These are phyloP conservation scores for Micromesistius poutassou DNA, from an alignment of 2,797 vertebrate genomes.

Conservation along the genomic window DNA sequence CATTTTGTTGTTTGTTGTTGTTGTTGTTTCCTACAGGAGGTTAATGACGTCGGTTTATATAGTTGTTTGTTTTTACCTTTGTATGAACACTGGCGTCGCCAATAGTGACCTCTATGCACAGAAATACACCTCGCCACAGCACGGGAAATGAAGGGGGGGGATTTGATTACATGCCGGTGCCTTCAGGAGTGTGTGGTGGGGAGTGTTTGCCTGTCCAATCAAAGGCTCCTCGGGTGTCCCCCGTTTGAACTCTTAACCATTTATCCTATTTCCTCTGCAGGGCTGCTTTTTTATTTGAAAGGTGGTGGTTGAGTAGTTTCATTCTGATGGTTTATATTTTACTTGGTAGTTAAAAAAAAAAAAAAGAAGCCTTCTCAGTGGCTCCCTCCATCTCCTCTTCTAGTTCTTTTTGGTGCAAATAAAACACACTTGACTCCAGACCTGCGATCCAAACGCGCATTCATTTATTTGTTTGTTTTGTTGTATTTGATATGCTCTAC, in stretches of 20 bases:
- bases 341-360: background rate
- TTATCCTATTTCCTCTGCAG: background rate
- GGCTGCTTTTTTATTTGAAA: background rate
- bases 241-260: background rate
- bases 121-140: background rate
- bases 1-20: too few relatives aligned
- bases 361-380: background rate
- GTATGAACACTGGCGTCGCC: background rate
- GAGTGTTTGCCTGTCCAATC: conserved; percentile 1
- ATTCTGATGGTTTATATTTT: background rate
- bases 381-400: background rate
- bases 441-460: background rate
- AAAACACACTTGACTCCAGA: background rate
- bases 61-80: background rate
- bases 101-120: background rate
- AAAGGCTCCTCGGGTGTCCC: background rate
- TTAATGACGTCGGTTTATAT: background rate
- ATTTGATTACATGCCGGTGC: background rate
- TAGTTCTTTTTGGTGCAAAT: background rate
- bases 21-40: background rate
- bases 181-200: background rate
- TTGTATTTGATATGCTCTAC: background rate
- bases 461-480: background rate
- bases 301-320: background rate
- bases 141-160: background rate